These are phyloP conservation scores for Pipistrellus kuhlii DNA, from an alignment of 2,797 vertebrate genomes.

Conservation along the genomic window DNA sequence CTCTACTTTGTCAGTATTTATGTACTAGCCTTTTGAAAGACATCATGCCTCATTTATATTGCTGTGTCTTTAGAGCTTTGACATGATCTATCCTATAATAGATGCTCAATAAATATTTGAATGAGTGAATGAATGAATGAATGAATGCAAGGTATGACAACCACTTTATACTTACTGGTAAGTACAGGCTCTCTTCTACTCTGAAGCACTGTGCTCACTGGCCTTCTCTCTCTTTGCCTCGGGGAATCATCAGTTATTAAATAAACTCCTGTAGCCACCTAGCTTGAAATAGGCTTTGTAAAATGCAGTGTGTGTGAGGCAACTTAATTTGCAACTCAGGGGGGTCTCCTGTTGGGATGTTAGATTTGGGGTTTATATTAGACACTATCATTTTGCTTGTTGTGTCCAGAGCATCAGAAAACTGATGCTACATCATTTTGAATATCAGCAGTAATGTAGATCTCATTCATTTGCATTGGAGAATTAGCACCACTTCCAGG, in stretches of 20 bases:
- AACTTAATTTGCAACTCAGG: conserved; percentile 20
- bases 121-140: background rate
- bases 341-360: background rate
- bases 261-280: background rate
- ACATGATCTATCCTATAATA: background rate
- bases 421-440: background rate
- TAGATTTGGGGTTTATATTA: background rate
- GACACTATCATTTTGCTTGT: background rate
- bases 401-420: background rate
- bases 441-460: background rate
- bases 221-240: background rate
- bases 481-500: background rate
- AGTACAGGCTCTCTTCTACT: background rate
- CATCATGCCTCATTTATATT: background rate
- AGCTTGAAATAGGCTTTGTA: background rate
- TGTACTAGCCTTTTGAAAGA: conserved; percentile 39
- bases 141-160: background rate
- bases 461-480: conserved; percentile 8
- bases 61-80: background rate
- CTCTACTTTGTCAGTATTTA: conserved; percentile 8
- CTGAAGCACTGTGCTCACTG: background rate
- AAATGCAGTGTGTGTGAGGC: background rate
- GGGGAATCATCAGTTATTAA: background rate
- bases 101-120: background rate
- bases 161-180: background rate